Base-by-base conservation (phyloP, 2,797 vertebrate genomes). In the Rousettus madagascariensis region DNA sequence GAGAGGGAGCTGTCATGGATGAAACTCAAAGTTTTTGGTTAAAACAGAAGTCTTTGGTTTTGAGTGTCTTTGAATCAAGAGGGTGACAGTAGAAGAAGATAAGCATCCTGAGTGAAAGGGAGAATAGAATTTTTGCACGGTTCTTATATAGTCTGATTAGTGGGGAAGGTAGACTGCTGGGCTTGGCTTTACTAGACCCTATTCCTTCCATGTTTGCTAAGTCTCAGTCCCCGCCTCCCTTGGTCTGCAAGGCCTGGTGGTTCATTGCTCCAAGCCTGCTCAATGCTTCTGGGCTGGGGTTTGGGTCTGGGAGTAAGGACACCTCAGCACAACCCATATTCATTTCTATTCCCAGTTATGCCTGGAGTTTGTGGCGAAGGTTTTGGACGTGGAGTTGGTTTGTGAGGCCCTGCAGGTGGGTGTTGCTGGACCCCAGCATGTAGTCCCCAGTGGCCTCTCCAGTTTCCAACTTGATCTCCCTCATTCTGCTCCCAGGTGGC, bases 341-440 rank as follows among this genome's bases (percentile, higher is more conserved):
- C 38, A 5, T 92, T 96, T 97, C 85, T 90, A 36, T 96, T 93
- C 55, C 43, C 89, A 98, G 98, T 80, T 98, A 51, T 98, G 98
- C 55, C 96, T 98, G 53, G 91, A 97, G 51, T 98, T 97, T 95
- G 97, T 98, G 95, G 78, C 77, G 61, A 97, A 97, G 55, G 96
- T 96, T 36, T 94, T 98, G 90, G 97, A 98, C 3, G 97, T 98
- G 92, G 98, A 98, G 38, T 77, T 98, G 90, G 98, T 97, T 65
- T 98, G 98, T 72, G 98, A 98, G 93, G 98, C 97, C 6, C 78
- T 98, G 80, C 98, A 98, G 98, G 98, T 98, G 82, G 84, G 97
- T 96, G 41, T 6, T 74, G 57, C 17, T 85, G 63, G 84, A 69
- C 77, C 57, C 19, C 36, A 75, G 30, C 24, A 33, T 49, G 51